Conservation (phyloP, 2,797 vertebrate genomes). For the Choloepus didactylus region DNA sequence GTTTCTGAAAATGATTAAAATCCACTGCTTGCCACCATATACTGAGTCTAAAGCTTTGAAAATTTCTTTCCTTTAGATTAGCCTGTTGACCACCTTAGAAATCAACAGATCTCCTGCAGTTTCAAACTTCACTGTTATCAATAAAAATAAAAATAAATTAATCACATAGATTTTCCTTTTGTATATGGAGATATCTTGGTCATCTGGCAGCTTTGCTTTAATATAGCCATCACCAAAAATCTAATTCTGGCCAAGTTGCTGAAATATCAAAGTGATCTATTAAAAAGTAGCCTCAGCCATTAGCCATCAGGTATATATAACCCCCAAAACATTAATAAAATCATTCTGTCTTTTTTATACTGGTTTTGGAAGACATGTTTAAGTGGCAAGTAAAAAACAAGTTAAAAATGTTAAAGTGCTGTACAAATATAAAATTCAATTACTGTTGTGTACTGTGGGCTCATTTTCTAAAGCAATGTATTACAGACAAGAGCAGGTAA, state of each 20-base stretch:
- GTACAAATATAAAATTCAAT: neutral
- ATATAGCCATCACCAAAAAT: neutral
- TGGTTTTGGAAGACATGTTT: neutral
- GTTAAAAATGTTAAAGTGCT: neutral
- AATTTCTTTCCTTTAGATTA: neutral
- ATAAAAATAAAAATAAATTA: neutral
- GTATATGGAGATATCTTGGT: neutral
- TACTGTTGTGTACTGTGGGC: neutral
- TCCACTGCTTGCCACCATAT: neutral
- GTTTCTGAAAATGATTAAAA: slow-evolving; percentile 65
- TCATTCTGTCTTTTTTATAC: neutral
- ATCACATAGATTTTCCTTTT: neutral
- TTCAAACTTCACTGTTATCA: neutral
- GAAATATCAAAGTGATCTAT: neutral
- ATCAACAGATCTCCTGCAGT: neutral
- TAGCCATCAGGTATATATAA: neutral
- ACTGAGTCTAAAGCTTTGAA: neutral
- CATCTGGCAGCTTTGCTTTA: neutral
- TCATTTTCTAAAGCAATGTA: slow-evolving; percentile 13
- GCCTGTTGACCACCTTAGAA: slow-evolving; percentile 1
- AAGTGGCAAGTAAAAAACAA: neutral
- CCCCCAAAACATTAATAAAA: neutral
- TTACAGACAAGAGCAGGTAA: slow-evolving; percentile 40
- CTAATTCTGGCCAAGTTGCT: neutral
- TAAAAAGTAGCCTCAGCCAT: neutral